Percentiles rank a stretch among this genome's conserved stretches.
Evolutionary conservation across 2,888 invertebrate genomes (phyloP).

Genomic region (Hesperia comma): DNA sequence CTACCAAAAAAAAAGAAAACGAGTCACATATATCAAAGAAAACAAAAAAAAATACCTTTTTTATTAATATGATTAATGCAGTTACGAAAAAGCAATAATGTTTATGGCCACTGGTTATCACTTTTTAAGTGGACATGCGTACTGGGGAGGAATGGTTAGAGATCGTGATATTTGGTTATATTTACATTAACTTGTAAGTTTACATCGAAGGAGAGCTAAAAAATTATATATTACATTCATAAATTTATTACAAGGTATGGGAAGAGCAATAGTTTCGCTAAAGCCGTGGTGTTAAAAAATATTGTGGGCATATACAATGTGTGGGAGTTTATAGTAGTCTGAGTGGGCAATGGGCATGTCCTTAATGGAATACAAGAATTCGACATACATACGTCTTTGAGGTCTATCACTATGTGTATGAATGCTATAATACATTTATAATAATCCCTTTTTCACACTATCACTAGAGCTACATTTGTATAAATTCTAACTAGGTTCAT

Average conservation of each 20-base stretch:
- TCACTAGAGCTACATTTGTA: constrained; percentile 76
- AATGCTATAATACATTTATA: constrained; percentile 73
- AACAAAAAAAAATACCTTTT: not conserved
- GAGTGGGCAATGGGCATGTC: constrained; percentile 53
- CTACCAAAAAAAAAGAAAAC: too few species aligned
- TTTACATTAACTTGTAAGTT: constrained; percentile 41
- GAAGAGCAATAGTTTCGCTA: constrained; percentile 5
- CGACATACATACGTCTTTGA: constrained; percentile 66
- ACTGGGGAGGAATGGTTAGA: constrained; percentile 41
- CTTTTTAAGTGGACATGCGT: constrained; percentile 60
- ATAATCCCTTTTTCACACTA: constrained; percentile 72
- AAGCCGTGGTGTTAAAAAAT: constrained; percentile 20
- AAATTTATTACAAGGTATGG: not conserved
- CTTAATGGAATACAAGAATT: constrained; percentile 54
- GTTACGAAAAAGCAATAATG: constrained; percentile 28
- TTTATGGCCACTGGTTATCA: constrained; percentile 77
- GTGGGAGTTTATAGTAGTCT: not conserved
- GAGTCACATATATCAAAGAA: not conserved
- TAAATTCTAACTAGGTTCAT: constrained; percentile 78
- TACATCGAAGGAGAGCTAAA: constrained; percentile 18
- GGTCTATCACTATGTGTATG: constrained; percentile 64
- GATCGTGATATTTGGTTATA: constrained; percentile 42
- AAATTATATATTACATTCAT: constrained; percentile 12
- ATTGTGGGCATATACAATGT: not conserved
- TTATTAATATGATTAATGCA: constrained; percentile 19